phyloP scores from a whole-genome alignment of 2,113 vertebrate genomes.

The Clarias gariepinus region DNA sequence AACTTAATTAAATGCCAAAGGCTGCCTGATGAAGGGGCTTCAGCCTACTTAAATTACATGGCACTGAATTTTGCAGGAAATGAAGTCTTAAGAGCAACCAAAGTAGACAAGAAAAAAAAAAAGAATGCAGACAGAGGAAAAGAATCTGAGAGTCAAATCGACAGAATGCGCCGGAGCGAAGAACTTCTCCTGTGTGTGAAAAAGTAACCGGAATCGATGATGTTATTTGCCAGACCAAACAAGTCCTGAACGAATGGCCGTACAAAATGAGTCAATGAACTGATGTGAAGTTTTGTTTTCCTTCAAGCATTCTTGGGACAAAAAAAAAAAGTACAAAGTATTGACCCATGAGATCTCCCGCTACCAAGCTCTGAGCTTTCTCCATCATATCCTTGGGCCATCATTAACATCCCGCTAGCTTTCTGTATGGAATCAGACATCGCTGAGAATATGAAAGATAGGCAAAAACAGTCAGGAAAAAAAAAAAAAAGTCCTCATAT shows the following conservation, averaged over 20 bases:
- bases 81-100: slow-evolving; percentile 60
- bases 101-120: background rate
- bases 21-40: slow-evolving; percentile 83
- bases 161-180: background rate
- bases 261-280: background rate
- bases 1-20: slow-evolving; percentile 88
- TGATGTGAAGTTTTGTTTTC: background rate
- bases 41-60: slow-evolving; percentile 86
- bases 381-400: background rate
- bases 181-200: background rate
- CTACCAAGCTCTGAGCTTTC: background rate
- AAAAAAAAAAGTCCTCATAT: background rate
- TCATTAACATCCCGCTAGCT: background rate
- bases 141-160: background rate
- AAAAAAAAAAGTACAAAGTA: background rate
- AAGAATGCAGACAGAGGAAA: background rate
- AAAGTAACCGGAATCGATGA: slow-evolving; percentile 8
- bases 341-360: slow-evolving; percentile 7
- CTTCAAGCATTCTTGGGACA: background rate
- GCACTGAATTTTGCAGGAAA: slow-evolving; percentile 87
- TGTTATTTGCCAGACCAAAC: background rate
- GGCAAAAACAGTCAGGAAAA: background rate
- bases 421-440: background rate
- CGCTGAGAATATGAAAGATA: background rate
- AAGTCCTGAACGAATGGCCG: slow-evolving; percentile 16